Percentiles rank a stretch among this genome's conserved stretches.
Conservation (phyloP, 1,140 invertebrate species). For the Eumaeus atala region DNA sequence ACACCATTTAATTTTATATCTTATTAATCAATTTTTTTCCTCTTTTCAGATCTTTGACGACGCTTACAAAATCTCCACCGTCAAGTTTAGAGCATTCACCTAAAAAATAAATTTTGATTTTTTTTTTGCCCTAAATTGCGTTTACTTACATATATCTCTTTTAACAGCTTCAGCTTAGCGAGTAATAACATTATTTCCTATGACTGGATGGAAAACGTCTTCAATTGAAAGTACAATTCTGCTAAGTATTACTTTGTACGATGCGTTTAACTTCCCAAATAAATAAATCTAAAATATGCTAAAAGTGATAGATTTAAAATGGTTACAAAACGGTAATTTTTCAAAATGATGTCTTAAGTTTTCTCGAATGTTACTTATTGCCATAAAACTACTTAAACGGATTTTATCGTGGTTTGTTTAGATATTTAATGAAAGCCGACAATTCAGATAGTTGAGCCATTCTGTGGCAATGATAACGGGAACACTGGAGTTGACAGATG, state of each 20-base stretch:
- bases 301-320: too few relatives aligned
- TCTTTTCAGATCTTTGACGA: conserved; percentile 63
- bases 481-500: too few relatives aligned
- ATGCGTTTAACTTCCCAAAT: neutral
- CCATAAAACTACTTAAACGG: too few relatives aligned
- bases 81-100: conserved; percentile 47
- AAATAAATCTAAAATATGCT: too few relatives aligned
- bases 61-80: conserved; percentile 53
- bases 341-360: too few relatives aligned
- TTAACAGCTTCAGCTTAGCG: conserved; percentile 22
- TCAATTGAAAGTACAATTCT: neutral
- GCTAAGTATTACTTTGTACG: conserved; percentile 4
- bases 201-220: neutral
- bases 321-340: neutral
- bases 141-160: conserved; percentile 2
- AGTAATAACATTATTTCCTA: conserved; percentile 1
- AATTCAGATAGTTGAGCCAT: too few relatives aligned
- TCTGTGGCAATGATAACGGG: too few relatives aligned
- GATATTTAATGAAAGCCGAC: too few relatives aligned
- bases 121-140: conserved; percentile 7
- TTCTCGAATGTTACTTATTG: too few relatives aligned
- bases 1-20: too few relatives aligned
- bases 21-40: conserved; percentile 16
- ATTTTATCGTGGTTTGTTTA: too few relatives aligned
- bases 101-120: conserved; percentile 40